These are phyloP conservation scores for Bacillus rossius DNA, from an alignment of 1,140 invertebrate genomes.

Conservation along the genomic window DNA sequence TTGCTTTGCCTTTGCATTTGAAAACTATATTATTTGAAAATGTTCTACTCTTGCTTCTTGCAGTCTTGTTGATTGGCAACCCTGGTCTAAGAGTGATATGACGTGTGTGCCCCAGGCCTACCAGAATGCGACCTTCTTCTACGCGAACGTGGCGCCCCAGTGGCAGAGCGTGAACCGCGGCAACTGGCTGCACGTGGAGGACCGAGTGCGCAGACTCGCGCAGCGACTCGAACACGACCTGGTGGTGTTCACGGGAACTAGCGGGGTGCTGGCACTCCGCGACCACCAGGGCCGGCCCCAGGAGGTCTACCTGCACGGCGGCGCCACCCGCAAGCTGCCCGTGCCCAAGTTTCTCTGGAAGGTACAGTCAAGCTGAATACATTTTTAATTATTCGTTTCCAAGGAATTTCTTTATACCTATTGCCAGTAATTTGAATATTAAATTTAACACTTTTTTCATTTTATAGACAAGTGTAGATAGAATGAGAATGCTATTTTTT, in stretches of 20 bases:
- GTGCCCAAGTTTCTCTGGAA: slow-evolving; percentile 47
- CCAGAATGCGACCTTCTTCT: slow-evolving; percentile 48
- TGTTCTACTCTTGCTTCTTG: too few species aligned
- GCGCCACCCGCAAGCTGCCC: slow-evolving; percentile 26
- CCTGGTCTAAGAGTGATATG: too few species aligned
- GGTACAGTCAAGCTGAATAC: too few species aligned
- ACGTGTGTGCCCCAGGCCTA: slow-evolving; percentile 12
- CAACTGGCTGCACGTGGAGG: slow-evolving; percentile 47
- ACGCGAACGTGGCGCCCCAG: slow-evolving; percentile 48
- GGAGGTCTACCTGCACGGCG: slow-evolving; percentile 35
- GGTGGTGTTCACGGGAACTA: slow-evolving; percentile 39
- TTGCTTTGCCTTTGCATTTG: too few species aligned
- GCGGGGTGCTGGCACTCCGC: slow-evolving; percentile 34
- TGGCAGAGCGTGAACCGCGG: slow-evolving; percentile 48
- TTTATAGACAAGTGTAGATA: too few species aligned
- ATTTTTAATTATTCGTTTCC: too few species aligned
- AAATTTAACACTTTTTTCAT: too few species aligned
- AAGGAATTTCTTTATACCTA: too few species aligned
- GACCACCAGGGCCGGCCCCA: slow-evolving; percentile 22
- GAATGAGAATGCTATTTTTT: too few species aligned
- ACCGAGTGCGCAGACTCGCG: slow-evolving; percentile 33
- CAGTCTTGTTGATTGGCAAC: too few species aligned
- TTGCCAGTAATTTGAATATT: too few species aligned
- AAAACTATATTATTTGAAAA: too few species aligned
- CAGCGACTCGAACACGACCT: slow-evolving; percentile 21